These are phyloP conservation scores for Apamea epomidion DNA, from an alignment of 2,888 invertebrate genomes.

Conservation along the genomic window DNA sequence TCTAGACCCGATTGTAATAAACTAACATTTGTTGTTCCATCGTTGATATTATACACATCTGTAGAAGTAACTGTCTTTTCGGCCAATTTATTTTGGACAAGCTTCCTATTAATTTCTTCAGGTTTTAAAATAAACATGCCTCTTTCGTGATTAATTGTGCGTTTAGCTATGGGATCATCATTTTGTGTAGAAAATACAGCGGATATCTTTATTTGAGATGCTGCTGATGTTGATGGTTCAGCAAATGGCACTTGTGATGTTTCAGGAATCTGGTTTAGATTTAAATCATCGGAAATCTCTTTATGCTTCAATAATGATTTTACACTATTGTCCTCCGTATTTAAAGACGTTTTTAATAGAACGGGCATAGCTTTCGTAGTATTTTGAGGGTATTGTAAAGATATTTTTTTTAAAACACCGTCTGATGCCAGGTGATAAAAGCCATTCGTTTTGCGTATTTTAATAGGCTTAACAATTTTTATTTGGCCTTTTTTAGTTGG, in stretches of 20 bases:
- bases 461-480: slow-evolving; percentile 82
- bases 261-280: slow-evolving; percentile 5
- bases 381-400: slow-evolving; percentile 41
- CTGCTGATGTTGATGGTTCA: slow-evolving; percentile 65
- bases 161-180: slow-evolving; percentile 36
- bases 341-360: slow-evolving; percentile 28
- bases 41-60: neutral
- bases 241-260: slow-evolving; percentile 56
- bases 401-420: slow-evolving; percentile 67
- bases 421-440: slow-evolving; percentile 78
- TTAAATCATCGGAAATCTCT: neutral
- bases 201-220: slow-evolving; percentile 77
- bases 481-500: slow-evolving; percentile 49
- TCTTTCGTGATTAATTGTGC: slow-evolving; percentile 67
- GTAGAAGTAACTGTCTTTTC: slow-evolving; percentile 7
- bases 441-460: slow-evolving; percentile 80
- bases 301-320: slow-evolving; percentile 13
- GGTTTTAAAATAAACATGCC: slow-evolving; percentile 85
- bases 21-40: slow-evolving; percentile 1
- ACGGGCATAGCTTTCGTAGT: slow-evolving; percentile 22
- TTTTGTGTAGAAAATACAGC: slow-evolving; percentile 67
- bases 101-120: slow-evolving; percentile 85
- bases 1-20: slow-evolving; percentile 9
- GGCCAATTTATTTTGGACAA: slow-evolving; percentile 51
- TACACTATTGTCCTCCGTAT: neutral